Percentiles rank a stretch among this genome's conserved stretches.
Evolutionary conservation across 2,888 invertebrate genomes (phyloP).

Genomic region (Drosophila putrida): DNA sequence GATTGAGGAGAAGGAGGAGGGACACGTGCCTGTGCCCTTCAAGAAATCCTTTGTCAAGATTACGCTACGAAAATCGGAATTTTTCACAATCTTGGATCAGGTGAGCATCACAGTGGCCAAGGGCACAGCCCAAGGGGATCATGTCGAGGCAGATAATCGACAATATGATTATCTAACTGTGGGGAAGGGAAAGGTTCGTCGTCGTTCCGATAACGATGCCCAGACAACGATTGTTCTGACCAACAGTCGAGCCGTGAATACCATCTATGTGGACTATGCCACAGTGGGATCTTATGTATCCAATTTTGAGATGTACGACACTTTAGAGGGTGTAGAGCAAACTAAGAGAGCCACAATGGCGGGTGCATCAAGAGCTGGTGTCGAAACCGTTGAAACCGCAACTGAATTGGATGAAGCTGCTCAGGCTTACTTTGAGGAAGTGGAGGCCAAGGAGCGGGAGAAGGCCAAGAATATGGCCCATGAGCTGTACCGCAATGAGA

Average conservation of each 20-base stretch:
- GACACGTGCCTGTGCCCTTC: slow-evolving; percentile 30
- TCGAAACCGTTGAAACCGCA: neutral
- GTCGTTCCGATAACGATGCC: slow-evolving; percentile 89
- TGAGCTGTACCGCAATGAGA: slow-evolving; percentile 25
- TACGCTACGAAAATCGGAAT: slow-evolving; percentile 89
- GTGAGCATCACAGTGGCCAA: slow-evolving; percentile 88
- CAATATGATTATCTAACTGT: slow-evolving; percentile 89
- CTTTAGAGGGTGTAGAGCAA: slow-evolving; percentile 84
- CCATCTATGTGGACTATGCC: slow-evolving; percentile 76
- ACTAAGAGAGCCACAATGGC: neutral
- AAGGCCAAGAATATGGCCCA: slow-evolving; percentile 9
- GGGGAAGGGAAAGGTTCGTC: slow-evolving; percentile 89
- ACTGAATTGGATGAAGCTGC: slow-evolving; percentile 8
- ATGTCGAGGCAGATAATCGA: slow-evolving; percentile 88
- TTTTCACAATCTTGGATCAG: slow-evolving; percentile 88
- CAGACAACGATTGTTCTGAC: slow-evolving; percentile 88
- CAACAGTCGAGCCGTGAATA: slow-evolving; percentile 88
- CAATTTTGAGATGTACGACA: slow-evolving; percentile 92
- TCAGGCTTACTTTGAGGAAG: slow-evolving; percentile 22
- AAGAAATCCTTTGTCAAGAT: slow-evolving; percentile 87
- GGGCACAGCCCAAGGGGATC: slow-evolving; percentile 87
- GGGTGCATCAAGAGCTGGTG: neutral
- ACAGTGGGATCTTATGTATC: slow-evolving; percentile 89
- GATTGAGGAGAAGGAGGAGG: neutral
- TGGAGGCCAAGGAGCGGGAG: slow-evolving; percentile 59